Conservation (phyloP, 2,888 invertebrate species). For the Tenthredo amoena region DNA sequence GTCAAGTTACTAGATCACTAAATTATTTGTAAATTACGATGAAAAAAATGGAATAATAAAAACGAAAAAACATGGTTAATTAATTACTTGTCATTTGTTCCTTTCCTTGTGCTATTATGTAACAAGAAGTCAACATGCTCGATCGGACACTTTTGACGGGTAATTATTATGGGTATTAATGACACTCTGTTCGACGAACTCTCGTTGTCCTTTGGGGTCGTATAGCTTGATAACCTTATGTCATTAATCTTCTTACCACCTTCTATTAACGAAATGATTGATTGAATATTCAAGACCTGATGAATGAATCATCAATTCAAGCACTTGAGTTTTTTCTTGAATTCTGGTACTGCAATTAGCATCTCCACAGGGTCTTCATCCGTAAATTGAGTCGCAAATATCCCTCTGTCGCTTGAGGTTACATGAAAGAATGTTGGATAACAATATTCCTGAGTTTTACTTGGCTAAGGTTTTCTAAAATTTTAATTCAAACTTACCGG, state of each 20-base stretch:
- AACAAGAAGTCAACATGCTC: neutral
- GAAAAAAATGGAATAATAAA: neutral
- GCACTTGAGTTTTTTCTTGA: neutral
- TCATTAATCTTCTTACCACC: conserved; percentile 15
- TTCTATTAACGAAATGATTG: conserved; percentile 5
- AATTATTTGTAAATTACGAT: conserved; percentile 51
- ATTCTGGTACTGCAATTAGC: conserved; percentile 2
- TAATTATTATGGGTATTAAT: conserved; percentile 26
- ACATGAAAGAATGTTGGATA: neutral
- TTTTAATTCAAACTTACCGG: neutral
- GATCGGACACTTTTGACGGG: neutral
- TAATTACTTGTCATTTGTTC: neutral
- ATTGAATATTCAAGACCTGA: conserved; percentile 1
- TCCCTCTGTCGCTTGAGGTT: neutral
- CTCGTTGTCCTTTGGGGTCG: neutral
- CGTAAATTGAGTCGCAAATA: neutral
- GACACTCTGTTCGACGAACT: conserved; percentile 17
- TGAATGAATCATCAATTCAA: neutral
- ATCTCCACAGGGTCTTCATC: neutral
- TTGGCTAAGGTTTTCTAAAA: neutral
- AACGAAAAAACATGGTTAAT: conserved; percentile 2
- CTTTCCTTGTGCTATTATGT: neutral
- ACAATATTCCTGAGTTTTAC: neutral
- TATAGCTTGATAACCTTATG: neutral
- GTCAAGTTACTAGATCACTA: conserved; percentile 31